Conservation (phyloP, 2,113 vertebrate genomes). For the Redunca redunca region DNA sequence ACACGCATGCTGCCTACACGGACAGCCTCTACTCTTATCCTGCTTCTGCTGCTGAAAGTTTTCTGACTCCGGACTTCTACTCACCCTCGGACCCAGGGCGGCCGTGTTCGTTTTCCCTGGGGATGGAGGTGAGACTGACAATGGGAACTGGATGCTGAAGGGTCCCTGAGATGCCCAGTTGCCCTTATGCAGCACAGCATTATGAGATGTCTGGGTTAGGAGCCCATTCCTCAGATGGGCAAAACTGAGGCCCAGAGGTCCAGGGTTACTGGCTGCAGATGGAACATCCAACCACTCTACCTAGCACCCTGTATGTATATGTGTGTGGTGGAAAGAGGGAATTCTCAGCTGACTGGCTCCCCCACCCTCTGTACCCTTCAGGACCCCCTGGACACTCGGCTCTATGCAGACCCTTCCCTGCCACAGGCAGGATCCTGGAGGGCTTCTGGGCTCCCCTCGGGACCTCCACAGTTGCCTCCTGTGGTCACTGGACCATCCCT, state of each 20-base stretch:
- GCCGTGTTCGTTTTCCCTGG: conserved; percentile 1
- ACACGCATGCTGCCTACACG: conserved; percentile 28
- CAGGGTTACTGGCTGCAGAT: background rate
- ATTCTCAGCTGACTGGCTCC: background rate
- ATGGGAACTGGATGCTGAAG: background rate
- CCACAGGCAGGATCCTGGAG: conserved; percentile 61
- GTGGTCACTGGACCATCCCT: conserved; percentile 51
- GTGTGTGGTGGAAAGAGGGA: background rate
- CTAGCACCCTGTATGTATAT: background rate
- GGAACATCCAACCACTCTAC: background rate
- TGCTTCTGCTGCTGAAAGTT: conserved; percentile 35
- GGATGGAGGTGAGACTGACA: conserved; percentile 64
- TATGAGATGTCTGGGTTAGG: background rate
- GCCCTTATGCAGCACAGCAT: conserved; percentile 8
- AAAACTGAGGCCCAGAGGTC: background rate
- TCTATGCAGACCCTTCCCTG: conserved; percentile 44
- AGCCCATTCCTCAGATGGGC: background rate
- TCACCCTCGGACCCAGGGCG: conserved; percentile 19
- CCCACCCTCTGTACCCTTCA: background rate
- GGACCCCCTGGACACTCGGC: conserved; percentile 26
- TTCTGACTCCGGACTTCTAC: conserved; percentile 54
- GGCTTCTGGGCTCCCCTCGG: conserved; percentile 19
- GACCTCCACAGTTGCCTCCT: conserved; percentile 23
- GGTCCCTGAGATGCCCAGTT: background rate
- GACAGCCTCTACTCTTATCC: conserved; percentile 47